Conservation (phyloP, 2,888 invertebrate genomes). For the Noctua janthina region DNA sequence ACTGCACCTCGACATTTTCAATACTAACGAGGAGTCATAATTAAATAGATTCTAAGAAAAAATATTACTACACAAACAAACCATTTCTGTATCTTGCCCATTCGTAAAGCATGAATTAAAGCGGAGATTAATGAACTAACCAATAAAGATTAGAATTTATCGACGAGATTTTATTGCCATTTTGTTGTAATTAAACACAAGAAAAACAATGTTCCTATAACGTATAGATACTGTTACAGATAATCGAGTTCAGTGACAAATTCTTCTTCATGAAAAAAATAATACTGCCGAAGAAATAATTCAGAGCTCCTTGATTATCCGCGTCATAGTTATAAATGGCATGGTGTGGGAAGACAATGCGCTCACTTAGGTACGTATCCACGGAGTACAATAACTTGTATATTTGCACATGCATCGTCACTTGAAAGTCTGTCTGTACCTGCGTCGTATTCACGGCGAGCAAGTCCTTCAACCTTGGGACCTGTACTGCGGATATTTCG, state of each 20-base stretch:
- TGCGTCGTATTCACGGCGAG: slow-evolving; percentile 82
- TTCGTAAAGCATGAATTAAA: slow-evolving; percentile 23
- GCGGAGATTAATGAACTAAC: slow-evolving; percentile 26
- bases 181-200: slow-evolving; percentile 39
- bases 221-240: slow-evolving; percentile 33
- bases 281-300: slow-evolving; percentile 23
- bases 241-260: slow-evolving; percentile 40
- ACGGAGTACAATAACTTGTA: slow-evolving; percentile 69
- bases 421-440: slow-evolving; percentile 85
- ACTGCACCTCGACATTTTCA: slow-evolving; percentile 53
- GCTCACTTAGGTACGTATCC: slow-evolving; percentile 56
- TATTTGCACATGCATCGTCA: slow-evolving; percentile 74
- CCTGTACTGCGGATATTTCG: slow-evolving; percentile 84
- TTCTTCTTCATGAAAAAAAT: slow-evolving; percentile 15
- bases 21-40: slow-evolving; percentile 42
- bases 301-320: slow-evolving; percentile 18
- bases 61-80: slow-evolving; percentile 27
- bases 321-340: slow-evolving; percentile 50
- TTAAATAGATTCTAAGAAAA: slow-evolving; percentile 50
- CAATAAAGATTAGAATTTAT: slow-evolving; percentile 40
- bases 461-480: slow-evolving; percentile 86
- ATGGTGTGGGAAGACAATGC: slow-evolving; percentile 66
- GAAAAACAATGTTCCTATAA: slow-evolving; percentile 34
- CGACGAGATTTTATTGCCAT: slow-evolving; percentile 16
- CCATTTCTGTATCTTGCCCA: slow-evolving; percentile 3